phyloP scores from a whole-genome alignment of 2,888 invertebrate genomes.

The Mythimna ferrago region DNA sequence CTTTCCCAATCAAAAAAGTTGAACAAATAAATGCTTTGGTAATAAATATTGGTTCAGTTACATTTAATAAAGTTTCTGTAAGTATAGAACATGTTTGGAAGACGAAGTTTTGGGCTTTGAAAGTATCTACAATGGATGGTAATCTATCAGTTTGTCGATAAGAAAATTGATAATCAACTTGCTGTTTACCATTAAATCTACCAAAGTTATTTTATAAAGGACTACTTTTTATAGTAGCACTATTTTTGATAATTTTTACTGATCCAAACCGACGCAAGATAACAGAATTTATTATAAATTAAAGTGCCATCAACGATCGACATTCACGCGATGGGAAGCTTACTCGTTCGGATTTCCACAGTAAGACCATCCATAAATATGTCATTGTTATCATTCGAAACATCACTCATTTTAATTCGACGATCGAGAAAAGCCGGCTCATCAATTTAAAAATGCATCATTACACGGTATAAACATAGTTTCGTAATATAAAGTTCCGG shows the following conservation, averaged over 20 bases:
- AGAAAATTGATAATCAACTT: not conserved
- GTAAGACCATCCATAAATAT: conserved; percentile 71
- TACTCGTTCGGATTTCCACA: conserved; percentile 64
- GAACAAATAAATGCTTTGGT: conserved; percentile 63
- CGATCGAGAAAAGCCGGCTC: conserved; percentile 72
- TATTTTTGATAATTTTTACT: not conserved
- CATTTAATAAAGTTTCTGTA: conserved; percentile 30
- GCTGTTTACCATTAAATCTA: not conserved
- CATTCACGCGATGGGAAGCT: conserved; percentile 42
- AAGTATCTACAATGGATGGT: conserved; percentile 6
- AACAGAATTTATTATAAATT: conserved; percentile 27
- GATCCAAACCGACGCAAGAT: conserved; percentile 21
- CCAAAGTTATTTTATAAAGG: not conserved
- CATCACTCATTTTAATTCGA: conserved; percentile 86
- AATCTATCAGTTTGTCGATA: conserved; percentile 9
- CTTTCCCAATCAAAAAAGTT: conserved; percentile 65
- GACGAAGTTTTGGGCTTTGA: not conserved
- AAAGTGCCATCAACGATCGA: conserved; percentile 29
- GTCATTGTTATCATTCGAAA: conserved; percentile 79
- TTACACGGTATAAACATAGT: conserved; percentile 77
- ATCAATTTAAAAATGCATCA: conserved; percentile 85
- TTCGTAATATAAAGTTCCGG: conserved; percentile 68
- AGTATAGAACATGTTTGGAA: conserved; percentile 12
- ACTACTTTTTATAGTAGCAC: not conserved
- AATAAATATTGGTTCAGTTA: conserved; percentile 38